These are phyloP conservation scores for Tineola bisselliella DNA, from an alignment of 2,888 invertebrate genomes.

Conservation along the genomic window DNA sequence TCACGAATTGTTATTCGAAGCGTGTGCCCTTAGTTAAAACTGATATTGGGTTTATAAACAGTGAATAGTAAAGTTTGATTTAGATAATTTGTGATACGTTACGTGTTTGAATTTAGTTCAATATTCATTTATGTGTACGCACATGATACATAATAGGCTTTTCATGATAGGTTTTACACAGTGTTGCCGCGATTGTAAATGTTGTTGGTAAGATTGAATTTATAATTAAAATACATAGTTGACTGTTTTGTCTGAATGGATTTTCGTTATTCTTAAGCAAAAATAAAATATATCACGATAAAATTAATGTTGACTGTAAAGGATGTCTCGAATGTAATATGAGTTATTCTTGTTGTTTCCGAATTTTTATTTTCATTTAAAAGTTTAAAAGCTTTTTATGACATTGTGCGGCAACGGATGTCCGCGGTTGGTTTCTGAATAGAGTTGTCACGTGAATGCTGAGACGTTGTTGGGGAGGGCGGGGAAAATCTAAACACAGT, in stretches of 20 bases:
- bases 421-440: conserved; percentile 25
- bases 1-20: neutral
- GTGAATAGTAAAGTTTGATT: too few species aligned
- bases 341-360: neutral
- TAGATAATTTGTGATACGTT: too few species aligned
- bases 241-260: neutral
- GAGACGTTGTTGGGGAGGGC: neutral
- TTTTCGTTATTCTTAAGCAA: neutral
- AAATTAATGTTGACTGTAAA: neutral
- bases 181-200: too few species aligned
- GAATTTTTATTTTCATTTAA: conserved; percentile 8
- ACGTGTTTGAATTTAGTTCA: too few species aligned
- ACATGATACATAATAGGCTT: too few species aligned
- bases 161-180: too few species aligned
- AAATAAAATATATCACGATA: neutral
- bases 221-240: too few species aligned
- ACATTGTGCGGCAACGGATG: conserved; percentile 6
- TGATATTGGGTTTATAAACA: neutral
- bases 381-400: conserved; percentile 14
- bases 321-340: neutral
- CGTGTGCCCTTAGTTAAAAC: neutral
- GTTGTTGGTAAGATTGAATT: too few species aligned
- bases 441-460: conserved; percentile 25
- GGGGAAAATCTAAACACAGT: conserved; percentile 53
- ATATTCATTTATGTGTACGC: too few species aligned